Base-by-base conservation (phyloP, 2,797 vertebrate genomes). In the Hippopotamyrus pictus region DNA sequence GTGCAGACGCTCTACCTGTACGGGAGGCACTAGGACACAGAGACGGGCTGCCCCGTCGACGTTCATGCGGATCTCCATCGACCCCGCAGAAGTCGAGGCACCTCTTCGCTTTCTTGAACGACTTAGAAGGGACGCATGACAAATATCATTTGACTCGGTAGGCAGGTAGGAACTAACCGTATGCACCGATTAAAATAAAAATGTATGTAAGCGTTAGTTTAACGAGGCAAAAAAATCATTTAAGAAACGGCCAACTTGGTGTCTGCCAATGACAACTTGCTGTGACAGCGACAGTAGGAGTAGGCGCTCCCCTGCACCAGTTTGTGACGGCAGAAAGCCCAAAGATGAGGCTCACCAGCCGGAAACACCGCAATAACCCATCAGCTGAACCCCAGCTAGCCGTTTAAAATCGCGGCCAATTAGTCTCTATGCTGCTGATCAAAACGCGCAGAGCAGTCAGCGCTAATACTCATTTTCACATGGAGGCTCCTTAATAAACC, bases 101-200 rank as follows among this genome's bases (percentile, higher is more conserved):
- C 46, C 83, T 85, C 46, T 50, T 83, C 44, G 79, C 46, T 83
- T 76, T 85, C 83, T 46, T 53, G 48, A 54, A 73, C 46, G 83
- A 85, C 11, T 85, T 85, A 85, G 44, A 25, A 50, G 48, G 84
- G 84, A 90, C 79, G 59, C 53, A 65, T 90, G 57, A 87, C 86
- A 51, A 90, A 86, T 87, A 86, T 87, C 69, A 5, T 65, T 88
- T 79, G n/a, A 90, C 29, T 79, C 83, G 88, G 90, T 90, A 83
- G 37, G 90, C 46, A 88, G 54, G 53, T 37, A 48, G 33, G 51
- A 84, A 33, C 54, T 84, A 59, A 33, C 88, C 51, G 29, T n/a
- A 6, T 57, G 29, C 53, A 37, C 33, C 14, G 33, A 17, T 76
- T 76, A 3, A 76, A 17, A 76, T 76, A 76, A 76, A 41, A 29